A percentile compares a stretch with the other conserved stretches of the same genome.
Evolutionary conservation across 1,140 invertebrate genomes (phyloP).

Genomic region (Fragariocoptes setiger): DNA sequence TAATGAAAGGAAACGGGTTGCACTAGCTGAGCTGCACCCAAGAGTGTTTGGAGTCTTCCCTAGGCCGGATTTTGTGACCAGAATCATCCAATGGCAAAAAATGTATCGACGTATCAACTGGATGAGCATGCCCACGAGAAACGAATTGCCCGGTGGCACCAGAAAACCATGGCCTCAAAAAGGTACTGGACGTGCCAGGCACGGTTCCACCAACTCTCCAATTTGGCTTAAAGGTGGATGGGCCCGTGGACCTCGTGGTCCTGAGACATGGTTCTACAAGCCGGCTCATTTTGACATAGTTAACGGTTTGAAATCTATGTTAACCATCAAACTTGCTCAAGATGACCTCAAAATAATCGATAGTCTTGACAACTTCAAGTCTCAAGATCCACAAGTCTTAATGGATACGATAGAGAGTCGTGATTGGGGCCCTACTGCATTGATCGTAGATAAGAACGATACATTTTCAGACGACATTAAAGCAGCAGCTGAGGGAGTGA

Average conservation of each 20-base stretch:
- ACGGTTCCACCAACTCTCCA: slow-evolving; percentile 63
- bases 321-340: slow-evolving; percentile 68
- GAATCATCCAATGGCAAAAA: slow-evolving; percentile 61
- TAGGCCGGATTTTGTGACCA: slow-evolving; percentile 41
- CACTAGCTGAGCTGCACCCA: slow-evolving; percentile 56
- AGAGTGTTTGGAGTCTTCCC: slow-evolving; percentile 46
- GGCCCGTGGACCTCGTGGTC: slow-evolving; percentile 55
- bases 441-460: slow-evolving; percentile 61
- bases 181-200: slow-evolving; percentile 48
- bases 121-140: slow-evolving; percentile 29
- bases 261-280: slow-evolving; percentile 70
- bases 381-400: slow-evolving; percentile 36
- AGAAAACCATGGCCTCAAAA: slow-evolving; percentile 87
- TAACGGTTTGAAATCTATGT: slow-evolving; percentile 37
- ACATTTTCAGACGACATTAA: slow-evolving; percentile 56
- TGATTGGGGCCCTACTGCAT: slow-evolving; percentile 75
- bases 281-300: slow-evolving; percentile 38
- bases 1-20: slow-evolving; percentile 39
- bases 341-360: slow-evolving; percentile 76
- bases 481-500: slow-evolving; percentile 34
- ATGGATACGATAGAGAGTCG: slow-evolving; percentile 41
- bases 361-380: slow-evolving; percentile 40
- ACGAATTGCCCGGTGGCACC: slow-evolving; percentile 55
- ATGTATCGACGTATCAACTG: slow-evolving; percentile 39
- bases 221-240: slow-evolving; percentile 43